A percentile compares a stretch with the other conserved stretches of the same genome.
Conservation (phyloP, 2,888 invertebrate genomes). For the Lasius platythorax region DNA sequence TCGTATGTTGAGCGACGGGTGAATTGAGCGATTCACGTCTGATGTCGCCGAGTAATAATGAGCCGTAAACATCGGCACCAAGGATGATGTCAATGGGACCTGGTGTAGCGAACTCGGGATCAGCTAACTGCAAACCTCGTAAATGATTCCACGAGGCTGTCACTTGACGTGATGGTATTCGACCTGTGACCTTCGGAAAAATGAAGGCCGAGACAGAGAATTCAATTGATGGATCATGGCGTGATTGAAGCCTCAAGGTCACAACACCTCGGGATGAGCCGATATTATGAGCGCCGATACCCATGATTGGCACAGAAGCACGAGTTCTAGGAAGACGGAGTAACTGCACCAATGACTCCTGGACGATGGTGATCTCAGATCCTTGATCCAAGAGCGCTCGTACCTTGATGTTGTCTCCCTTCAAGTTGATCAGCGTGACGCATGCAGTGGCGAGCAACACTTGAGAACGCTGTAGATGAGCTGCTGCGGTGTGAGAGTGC, state of each 20-base stretch:
- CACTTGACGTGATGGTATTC: not conserved
- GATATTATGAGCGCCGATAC: not conserved
- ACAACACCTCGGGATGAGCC: not conserved
- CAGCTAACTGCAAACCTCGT: not conserved
- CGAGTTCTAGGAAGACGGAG: not conserved
- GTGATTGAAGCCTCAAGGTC: not conserved
- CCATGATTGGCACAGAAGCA: not conserved
- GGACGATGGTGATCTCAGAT: too few relatives aligned
- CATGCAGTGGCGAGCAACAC: too few relatives aligned
- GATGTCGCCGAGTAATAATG: too few relatives aligned
- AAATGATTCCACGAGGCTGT: not conserved
- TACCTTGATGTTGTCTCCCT: too few relatives aligned
- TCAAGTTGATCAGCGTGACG: too few relatives aligned
- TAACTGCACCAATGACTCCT: not conserved
- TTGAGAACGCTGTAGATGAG: too few relatives aligned
- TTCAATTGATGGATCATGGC: not conserved
- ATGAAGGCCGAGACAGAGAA: not conserved
- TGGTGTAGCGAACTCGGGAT: not conserved
- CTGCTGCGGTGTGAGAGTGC: too few relatives aligned
- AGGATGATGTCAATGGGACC: not conserved
- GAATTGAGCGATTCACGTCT: too few relatives aligned
- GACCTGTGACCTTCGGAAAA: not conserved
- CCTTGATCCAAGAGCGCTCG: too few relatives aligned
- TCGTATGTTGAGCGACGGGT: too few relatives aligned
- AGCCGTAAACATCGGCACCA: too few relatives aligned